phyloP scores from a whole-genome alignment of 2,797 vertebrate genomes.

The Cheracebus regulus region DNA sequence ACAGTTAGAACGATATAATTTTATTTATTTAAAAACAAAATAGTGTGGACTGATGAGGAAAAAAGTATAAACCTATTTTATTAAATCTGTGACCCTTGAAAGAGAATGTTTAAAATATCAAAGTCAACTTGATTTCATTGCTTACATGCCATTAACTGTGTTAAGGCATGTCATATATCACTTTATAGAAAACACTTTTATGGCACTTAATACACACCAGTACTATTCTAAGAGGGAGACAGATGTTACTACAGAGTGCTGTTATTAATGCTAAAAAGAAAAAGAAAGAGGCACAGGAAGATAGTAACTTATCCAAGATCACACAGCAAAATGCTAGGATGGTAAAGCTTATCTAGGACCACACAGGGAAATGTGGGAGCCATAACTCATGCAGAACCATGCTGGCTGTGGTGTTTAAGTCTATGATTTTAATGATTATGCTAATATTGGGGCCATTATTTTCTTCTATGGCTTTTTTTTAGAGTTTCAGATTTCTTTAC shows the following conservation, averaged over 20 bases:
- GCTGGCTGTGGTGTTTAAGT: neutral
- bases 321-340: neutral
- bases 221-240: neutral
- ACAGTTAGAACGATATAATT: neutral
- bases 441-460: neutral
- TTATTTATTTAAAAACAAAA: constrained; percentile 2
- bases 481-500: neutral
- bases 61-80: neutral
- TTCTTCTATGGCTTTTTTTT: neutral
- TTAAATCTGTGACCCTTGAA: neutral
- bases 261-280: neutral
- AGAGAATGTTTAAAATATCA: constrained; percentile 36
- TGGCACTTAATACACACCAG: neutral
- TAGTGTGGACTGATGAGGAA: neutral
- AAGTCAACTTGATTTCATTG: constrained; percentile 31
- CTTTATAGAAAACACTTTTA: neutral
- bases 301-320: neutral
- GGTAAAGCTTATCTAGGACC: neutral
- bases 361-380: neutral
- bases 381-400: fast-evolving
- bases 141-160: neutral
- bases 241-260: neutral
- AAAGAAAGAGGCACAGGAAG: neutral
- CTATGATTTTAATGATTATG: neutral
- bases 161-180: neutral